phyloP scores from a whole-genome alignment of 2,888 invertebrate genomes.

The Molorchus minor region DNA sequence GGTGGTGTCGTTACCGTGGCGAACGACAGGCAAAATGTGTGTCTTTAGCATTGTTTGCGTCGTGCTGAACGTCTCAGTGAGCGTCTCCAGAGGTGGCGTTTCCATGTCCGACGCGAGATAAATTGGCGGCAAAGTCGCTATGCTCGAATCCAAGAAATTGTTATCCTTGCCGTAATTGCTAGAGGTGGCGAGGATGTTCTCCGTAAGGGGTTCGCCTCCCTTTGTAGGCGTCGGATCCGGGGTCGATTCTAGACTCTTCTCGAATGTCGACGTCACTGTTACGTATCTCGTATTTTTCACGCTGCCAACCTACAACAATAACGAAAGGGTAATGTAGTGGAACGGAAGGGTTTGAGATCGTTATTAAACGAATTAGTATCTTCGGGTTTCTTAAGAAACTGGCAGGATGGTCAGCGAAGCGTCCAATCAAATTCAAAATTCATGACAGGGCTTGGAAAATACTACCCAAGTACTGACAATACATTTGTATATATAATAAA shows the following conservation, averaged over 20 bases:
- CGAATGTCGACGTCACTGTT: slow-evolving; percentile 86
- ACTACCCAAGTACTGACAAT: too few species aligned
- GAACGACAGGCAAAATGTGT: slow-evolving; percentile 84
- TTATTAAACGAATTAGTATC: too few species aligned
- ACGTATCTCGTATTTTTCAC: slow-evolving; percentile 88
- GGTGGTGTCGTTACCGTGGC: slow-evolving; percentile 76
- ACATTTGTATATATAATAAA: too few species aligned
- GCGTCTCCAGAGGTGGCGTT: slow-evolving; percentile 86
- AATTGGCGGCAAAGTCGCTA: slow-evolving; percentile 84
- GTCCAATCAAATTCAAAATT: too few species aligned
- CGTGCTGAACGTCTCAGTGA: slow-evolving; percentile 91
- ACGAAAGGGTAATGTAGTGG: too few species aligned
- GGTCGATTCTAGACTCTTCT: slow-evolving; percentile 77
- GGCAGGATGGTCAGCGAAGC: too few species aligned
- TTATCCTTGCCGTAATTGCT: slow-evolving; percentile 76
- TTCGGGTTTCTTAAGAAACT: too few species aligned
- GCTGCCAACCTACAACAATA: slow-evolving; percentile 77
- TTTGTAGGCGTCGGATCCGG: slow-evolving; percentile 64
- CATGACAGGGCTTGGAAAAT: too few species aligned
- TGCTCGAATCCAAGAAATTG: slow-evolving; percentile 76
- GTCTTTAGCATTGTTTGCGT: slow-evolving; percentile 90
- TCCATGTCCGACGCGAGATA: slow-evolving; percentile 79
- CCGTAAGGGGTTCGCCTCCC: slow-evolving; percentile 81
- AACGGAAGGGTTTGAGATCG: too few species aligned
- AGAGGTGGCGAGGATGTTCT: slow-evolving; percentile 85